Base-by-base conservation (phyloP, 2,113 vertebrate species). In the Mastomys coucha region DNA sequence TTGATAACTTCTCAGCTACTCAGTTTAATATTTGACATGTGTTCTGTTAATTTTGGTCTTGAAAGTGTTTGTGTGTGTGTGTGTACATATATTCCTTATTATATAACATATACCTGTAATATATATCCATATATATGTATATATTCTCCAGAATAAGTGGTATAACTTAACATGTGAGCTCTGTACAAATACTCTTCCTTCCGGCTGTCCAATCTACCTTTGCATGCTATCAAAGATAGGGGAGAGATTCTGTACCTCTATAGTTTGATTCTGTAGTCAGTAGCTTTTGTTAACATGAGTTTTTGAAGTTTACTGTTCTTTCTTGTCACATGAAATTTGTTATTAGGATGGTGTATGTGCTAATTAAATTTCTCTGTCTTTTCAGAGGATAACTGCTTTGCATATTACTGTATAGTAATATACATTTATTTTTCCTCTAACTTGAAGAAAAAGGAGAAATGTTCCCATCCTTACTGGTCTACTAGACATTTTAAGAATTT, bases 401-500 rank as follows among this genome's bases (percentile, higher is more conserved):
- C 63, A 28, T 53, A 92, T 94, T 77, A 78, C 88, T 94, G 78
- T 89, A 20, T 26, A 45, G 45, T 45, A 45, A 45, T 45, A 45
- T 45, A 45, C 45, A 45, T n/a, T 93, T 45, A 14, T 73, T 92
- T 93, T 95, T 42, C 1, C 39, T 91, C 1, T 88, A 28, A 84
- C 36, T 45, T 76, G 19, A 91, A 96, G 36, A 91, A 69, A 88
- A 94, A 28, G 26, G 45, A 88, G 60, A 81, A 94, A 86, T 51
- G 7, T 91, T 95, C 39, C 65, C 16, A 95, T 80, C 33, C 63
- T 96, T 87, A 89, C 95, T 95, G 85, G 69, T 72, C 93, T 8
- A 26, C 51, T 90, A 80, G 82, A 24, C 75, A 69, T 80, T 94
- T 96, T 92, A 92, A 36, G 51, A 97, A 77, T 93, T 33, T 86